Base-by-base conservation (phyloP, 2,797 vertebrate species). In the Lacerta bilineata region DNA sequence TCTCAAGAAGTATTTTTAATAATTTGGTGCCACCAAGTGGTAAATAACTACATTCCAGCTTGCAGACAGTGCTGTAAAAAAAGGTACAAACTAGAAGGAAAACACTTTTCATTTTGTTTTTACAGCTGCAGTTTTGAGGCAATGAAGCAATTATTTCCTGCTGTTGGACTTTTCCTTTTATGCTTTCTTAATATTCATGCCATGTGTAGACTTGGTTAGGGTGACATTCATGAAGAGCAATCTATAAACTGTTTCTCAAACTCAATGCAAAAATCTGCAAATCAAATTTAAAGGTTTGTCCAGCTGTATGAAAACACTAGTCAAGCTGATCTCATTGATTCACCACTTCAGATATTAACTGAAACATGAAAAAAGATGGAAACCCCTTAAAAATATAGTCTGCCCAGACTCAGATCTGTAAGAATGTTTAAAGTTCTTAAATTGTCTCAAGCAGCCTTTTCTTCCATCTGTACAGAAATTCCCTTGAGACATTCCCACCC, bases 11-110 rank as follows among this genome's bases (percentile, higher is more conserved):
- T 33, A 46, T 27, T 94, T 95, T 85, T 66, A 36, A 88, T 92
- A 46, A 85, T 95, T 88, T 95, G 95, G 95, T 95, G 95, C 95
- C 94, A 6, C 93, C 95, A 46, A 86, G 95, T 93, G 95, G 95
- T 0, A 0, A 79, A 29, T 80, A 64, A 0, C 43, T 59, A 66
- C 3, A 41, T 71, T 23, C 59, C n/a, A 41, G 15, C 72, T 66
- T 43, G 1, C 39, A n/a, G 46, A 20, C 46, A n/a, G 27, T 55
- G 59, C 1, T 5, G 10, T 3, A 71, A 55, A 72, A 10, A 33
- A 9, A 25, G 5, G 13, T 74, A 78, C 46, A 27, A 75, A 39
- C 2, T 2, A 27, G 0, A 75, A 88, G 59, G 23, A 0, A 66
- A 88, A 59, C 13, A 41, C 18, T 86, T 87, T 18, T 76, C 15